Evolutionary conservation across 2,797 vertebrate species (phyloP).

Genomic region (Chrysocyon brachyurus): DNA sequence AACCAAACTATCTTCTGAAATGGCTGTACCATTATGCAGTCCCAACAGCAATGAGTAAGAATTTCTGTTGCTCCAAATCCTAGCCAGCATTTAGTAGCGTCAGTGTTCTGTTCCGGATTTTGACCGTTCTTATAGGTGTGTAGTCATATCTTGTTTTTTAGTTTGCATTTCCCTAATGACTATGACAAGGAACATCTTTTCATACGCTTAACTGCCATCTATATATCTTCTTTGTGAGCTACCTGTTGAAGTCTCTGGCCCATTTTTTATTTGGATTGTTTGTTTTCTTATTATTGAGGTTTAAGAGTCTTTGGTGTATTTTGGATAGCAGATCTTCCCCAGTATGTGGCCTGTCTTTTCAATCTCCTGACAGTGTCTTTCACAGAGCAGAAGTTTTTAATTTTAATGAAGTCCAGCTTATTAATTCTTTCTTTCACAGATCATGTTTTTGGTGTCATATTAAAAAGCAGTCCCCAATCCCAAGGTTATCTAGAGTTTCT

Average conservation of each 20-base stretch:
- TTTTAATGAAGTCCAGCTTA: neutral
- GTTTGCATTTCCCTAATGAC: neutral
- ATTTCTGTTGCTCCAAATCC: neutral
- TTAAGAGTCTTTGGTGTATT: neutral
- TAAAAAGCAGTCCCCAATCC: neutral
- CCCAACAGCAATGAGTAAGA: neutral
- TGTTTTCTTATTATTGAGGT: neutral
- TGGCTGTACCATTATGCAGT: neutral
- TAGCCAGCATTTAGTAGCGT: neutral
- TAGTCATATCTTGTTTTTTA: neutral
- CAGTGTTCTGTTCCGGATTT: neutral
- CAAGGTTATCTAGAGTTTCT: neutral
- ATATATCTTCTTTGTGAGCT: neutral
- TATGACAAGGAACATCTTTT: neutral
- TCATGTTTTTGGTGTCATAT: neutral
- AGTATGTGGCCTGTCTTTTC: neutral
- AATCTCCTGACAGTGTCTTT: neutral
- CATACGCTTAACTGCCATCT: neutral
- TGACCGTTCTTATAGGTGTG: neutral
- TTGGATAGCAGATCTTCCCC: neutral
- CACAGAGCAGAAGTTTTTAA: neutral
- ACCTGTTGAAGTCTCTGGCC: neutral
- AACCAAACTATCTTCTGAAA: neutral
- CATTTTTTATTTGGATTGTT: neutral
- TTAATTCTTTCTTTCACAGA: neutral